Evolutionary conservation across 2,888 invertebrate genomes (phyloP).

Genomic region (Allacma fusca): DNA sequence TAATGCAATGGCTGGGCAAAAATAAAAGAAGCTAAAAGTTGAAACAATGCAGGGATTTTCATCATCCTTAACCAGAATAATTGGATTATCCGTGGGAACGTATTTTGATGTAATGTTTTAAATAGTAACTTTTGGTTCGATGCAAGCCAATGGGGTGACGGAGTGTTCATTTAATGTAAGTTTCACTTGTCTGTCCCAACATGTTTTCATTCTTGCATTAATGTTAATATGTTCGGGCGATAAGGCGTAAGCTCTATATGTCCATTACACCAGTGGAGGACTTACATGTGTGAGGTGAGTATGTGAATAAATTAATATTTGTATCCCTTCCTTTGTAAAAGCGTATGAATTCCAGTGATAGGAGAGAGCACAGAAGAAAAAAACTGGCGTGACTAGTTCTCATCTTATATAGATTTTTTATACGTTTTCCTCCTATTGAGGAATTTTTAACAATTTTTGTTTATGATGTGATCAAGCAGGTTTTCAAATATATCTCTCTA

Average conservation of each 20-base stretch:
- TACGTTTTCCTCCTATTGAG: constrained; percentile 45
- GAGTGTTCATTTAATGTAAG: constrained; percentile 2
- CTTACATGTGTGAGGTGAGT: constrained; percentile 10
- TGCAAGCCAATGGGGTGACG: neutral
- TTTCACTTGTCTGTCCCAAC: constrained; percentile 9
- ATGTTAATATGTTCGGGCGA: neutral
- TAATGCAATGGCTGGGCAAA: no score
- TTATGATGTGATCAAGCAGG: constrained; percentile 52
- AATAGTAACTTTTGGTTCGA: neutral
- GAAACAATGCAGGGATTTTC: no score
- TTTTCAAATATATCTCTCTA: constrained; percentile 36
- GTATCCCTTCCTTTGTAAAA: constrained; percentile 22
- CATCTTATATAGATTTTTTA: constrained; percentile 48
- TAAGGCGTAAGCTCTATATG: neutral
- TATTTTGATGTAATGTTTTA: no score
- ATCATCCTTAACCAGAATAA: no score
- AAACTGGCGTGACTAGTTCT: constrained; percentile 53
- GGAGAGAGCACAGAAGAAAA: constrained; percentile 35
- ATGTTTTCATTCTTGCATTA: neutral
- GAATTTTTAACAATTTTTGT: constrained; percentile 53
- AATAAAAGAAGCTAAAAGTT: no score
- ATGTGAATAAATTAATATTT: constrained; percentile 46
- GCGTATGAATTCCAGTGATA: constrained; percentile 10
- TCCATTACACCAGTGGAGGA: neutral
- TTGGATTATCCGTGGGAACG: no score